Evolutionary conservation across 1,140 invertebrate genomes (phyloP), one percentile per base, ranked within the genome.

Genomic region (Zaprionus lachaisei): DNA sequence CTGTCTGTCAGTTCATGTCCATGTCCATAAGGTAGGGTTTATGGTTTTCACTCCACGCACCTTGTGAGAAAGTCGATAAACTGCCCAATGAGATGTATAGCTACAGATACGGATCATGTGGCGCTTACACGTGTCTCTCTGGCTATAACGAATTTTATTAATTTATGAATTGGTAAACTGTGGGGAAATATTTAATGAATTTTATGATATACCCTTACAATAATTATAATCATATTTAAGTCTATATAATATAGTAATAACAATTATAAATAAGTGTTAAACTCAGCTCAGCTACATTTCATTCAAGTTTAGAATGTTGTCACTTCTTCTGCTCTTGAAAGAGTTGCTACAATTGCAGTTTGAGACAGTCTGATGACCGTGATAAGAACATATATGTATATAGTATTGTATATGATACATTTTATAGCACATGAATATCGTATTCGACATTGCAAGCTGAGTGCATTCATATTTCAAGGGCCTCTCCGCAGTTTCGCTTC

Each of bases 121-220:
- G 77, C 81, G 83, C 71, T 87, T 87, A 77, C 83, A 87, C 83
- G 83, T 86, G 83, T 86, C 70, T 74, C n/a, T 41, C n/a, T 41
- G 17, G 37, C 44, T 60, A 54, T 82, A 67, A 80, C 66, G 77
- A 72, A 71, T 58, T 67, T 51, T 56, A n/a, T 41, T 41, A 41
- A 72, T 82, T 72, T 79, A 84, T 78, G 78, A 72, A 86, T 77
- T 77, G 62, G 75, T 77, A 51, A 64, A 57, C 71, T 76, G 62
- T 69, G 37, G 37, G 37, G 14, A 38, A 15, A 38, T 38, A 38
- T 38, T 38, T 38, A 38, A 38, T 38, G 37, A 14, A 38, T 38
- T 47, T 17, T 47, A 47, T 47, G 7, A 3, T 47, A 47, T 47
- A 44, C 41, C 5, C 41, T 5, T 7, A 44, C 0, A 15, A 7